These are phyloP conservation scores for Zaprionus tsacasi DNA, from an alignment of 1,140 invertebrate species.

Conservation along the genomic window DNA sequence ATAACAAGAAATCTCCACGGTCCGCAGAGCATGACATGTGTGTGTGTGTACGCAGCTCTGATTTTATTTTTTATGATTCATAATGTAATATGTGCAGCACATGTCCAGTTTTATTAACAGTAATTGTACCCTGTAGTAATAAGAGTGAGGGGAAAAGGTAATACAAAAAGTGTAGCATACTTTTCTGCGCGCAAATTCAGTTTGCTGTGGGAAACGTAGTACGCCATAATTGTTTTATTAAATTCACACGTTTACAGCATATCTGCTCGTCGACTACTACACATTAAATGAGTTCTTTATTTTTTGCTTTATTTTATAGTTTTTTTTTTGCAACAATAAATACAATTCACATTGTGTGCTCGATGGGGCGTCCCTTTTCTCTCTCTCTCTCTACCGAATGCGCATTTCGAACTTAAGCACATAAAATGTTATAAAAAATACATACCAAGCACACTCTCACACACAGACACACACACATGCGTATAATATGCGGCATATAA, in stretches of 20 bases:
- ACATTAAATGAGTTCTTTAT: neutral
- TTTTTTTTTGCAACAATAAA: conserved; percentile 1
- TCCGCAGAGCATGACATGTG: neutral
- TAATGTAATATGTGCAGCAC: conserved; percentile 53
- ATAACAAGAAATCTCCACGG: conserved; percentile 8
- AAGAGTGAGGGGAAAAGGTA: neutral
- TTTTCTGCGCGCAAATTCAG: neutral
- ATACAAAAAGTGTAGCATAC: neutral
- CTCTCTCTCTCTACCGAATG: conserved; percentile 9
- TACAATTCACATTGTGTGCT: conserved; percentile 9
- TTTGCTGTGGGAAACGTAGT: too few species aligned
- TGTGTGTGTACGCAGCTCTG: conserved; percentile 39
- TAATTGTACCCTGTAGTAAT: conserved; percentile 5
- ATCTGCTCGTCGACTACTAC: neutral
- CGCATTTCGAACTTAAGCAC: conserved; percentile 53
- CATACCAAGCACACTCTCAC: neutral
- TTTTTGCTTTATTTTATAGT: neutral
- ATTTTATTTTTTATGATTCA: conserved; percentile 64
- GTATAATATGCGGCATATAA: conserved; percentile 73
- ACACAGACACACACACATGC: conserved; percentile 25
- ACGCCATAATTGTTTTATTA: neutral
- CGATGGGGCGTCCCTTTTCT: neutral
- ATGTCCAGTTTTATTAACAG: conserved; percentile 4
- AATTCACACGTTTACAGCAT: neutral
- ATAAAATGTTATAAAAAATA: conserved; percentile 62